A percentile compares a stretch with the other conserved stretches of the same genome.
phyloP scores from a whole-genome alignment of 2,888 invertebrate species.

The Bursaphelenchus okinawaensis region DNA sequence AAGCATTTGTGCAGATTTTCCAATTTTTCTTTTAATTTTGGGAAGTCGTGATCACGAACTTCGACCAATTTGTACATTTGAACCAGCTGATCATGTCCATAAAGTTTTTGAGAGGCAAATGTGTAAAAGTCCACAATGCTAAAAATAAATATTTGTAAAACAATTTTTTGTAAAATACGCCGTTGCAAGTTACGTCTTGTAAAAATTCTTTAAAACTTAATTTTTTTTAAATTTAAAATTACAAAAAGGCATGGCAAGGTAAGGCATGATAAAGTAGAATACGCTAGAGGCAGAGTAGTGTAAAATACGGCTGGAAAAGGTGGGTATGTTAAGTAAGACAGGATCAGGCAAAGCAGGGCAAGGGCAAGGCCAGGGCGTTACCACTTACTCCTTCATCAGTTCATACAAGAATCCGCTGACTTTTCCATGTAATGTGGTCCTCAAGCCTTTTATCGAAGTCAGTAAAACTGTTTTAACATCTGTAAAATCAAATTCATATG shows the following conservation, averaged over 20 bases:
- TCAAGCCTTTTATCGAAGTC: slow-evolving; percentile 6
- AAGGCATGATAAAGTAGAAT: too few relatives aligned
- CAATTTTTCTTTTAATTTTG: slow-evolving; percentile 15
- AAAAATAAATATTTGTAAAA: too few relatives aligned
- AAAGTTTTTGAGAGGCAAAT: slow-evolving; percentile 21
- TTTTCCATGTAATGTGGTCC: slow-evolving; percentile 12
- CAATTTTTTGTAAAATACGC: too few relatives aligned
- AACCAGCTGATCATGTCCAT: slow-evolving; percentile 27
- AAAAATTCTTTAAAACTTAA: too few relatives aligned
- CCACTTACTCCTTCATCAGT: slow-evolving; percentile 16
- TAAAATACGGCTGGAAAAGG: too few relatives aligned
- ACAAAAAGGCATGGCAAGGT: too few relatives aligned
- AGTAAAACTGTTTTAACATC: slow-evolving; percentile 19
- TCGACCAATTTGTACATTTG: slow-evolving; percentile 29
- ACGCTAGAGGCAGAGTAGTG: too few relatives aligned
- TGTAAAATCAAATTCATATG: slow-evolving; percentile 21
- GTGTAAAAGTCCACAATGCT: slow-evolving; percentile 31
- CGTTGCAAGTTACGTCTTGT: too few relatives aligned
- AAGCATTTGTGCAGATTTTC: slow-evolving; percentile 11
- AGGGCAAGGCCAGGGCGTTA: too few relatives aligned
- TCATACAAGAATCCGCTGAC: slow-evolving; percentile 19
- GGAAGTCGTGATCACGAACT: slow-evolving; percentile 24
- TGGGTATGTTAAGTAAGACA: too few relatives aligned
- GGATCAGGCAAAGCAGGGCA: too few relatives aligned
- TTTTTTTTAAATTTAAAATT: too few relatives aligned